Conservation (phyloP, 2,113 vertebrate species). For the Atherinomorus stipes region DNA sequence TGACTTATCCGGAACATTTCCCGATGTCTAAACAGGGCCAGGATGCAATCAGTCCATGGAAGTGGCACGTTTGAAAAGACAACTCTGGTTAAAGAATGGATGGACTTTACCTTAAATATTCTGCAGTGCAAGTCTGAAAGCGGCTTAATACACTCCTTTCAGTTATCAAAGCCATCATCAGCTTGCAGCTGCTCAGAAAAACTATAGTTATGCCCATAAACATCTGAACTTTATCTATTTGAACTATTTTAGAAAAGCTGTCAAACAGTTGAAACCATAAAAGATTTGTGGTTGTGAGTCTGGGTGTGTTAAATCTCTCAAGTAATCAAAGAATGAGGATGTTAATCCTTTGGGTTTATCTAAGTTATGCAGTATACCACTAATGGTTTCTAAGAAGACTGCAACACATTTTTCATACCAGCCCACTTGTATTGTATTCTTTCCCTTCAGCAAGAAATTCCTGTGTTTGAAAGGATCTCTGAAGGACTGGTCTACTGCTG, state of each 20-base stretch:
- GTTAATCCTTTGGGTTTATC: conserved; percentile 47
- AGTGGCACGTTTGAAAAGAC: too few relatives aligned
- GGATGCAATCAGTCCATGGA: too few relatives aligned
- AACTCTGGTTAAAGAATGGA: too few relatives aligned
- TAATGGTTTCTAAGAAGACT: conserved; percentile 63
- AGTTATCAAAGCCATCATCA: too few relatives aligned
- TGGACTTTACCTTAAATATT: too few relatives aligned
- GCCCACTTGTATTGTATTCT: conserved; percentile 36
- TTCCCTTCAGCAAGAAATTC: conserved; percentile 48
- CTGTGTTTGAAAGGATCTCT: conserved; percentile 72
- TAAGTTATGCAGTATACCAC: conserved; percentile 18
- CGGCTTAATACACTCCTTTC: too few relatives aligned
- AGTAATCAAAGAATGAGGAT: neutral
- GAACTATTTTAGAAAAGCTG: neutral
- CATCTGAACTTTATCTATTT: neutral
- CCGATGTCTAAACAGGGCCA: too few relatives aligned
- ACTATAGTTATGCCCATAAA: neutral
- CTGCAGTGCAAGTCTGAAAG: too few relatives aligned
- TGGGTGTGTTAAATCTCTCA: conserved; percentile 15
- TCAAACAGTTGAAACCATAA: neutral
- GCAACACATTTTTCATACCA: conserved; percentile 55
- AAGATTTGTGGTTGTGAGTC: neutral
- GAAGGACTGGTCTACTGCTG: conserved; percentile 44
- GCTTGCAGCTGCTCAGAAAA: neutral
- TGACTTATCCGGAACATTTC: too few relatives aligned